Evolutionary conservation across 2,888 invertebrate genomes (phyloP).

Genomic region (Fissipunctia ypsillon): DNA sequence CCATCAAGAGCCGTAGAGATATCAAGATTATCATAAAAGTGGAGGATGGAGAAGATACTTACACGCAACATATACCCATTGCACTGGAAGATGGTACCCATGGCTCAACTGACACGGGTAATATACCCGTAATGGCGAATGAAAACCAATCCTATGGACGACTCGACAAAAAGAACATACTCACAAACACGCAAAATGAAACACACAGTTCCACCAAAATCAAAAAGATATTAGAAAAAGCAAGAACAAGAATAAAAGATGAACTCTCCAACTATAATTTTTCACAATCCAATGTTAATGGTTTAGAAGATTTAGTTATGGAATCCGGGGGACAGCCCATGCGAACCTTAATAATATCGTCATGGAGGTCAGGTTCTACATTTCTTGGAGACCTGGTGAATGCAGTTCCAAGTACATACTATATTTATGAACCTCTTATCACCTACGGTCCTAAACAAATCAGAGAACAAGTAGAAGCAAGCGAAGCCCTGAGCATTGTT

Average conservation of each 20-base stretch:
- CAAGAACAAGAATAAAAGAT: slow-evolving; percentile 79
- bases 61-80: slow-evolving; percentile 71
- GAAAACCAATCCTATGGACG: background rate
- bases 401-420: slow-evolving; percentile 95
- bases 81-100: slow-evolving; percentile 77
- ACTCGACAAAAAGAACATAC: background rate
- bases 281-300: slow-evolving; percentile 82
- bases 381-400: slow-evolving; percentile 96
- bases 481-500: slow-evolving; percentile 92
- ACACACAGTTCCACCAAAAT: slow-evolving; percentile 66
- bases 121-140: background rate
- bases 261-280: slow-evolving; percentile 84
- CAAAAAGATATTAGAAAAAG: slow-evolving; percentile 82
- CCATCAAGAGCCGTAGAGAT: slow-evolving; percentile 81
- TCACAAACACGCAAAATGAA: background rate
- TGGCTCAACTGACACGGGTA: background rate
- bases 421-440: slow-evolving; percentile 97
- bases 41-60: slow-evolving; percentile 77
- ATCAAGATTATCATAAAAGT: slow-evolving; percentile 91
- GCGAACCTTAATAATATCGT: slow-evolving; percentile 95
- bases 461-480: slow-evolving; percentile 93
- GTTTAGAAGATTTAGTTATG: slow-evolving; percentile 92
- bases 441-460: slow-evolving; percentile 95
- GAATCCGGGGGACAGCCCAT: slow-evolving; percentile 93
- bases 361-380: slow-evolving; percentile 97